phyloP scores from a whole-genome alignment of 2,113 vertebrate genomes.

The Felis chaus region DNA sequence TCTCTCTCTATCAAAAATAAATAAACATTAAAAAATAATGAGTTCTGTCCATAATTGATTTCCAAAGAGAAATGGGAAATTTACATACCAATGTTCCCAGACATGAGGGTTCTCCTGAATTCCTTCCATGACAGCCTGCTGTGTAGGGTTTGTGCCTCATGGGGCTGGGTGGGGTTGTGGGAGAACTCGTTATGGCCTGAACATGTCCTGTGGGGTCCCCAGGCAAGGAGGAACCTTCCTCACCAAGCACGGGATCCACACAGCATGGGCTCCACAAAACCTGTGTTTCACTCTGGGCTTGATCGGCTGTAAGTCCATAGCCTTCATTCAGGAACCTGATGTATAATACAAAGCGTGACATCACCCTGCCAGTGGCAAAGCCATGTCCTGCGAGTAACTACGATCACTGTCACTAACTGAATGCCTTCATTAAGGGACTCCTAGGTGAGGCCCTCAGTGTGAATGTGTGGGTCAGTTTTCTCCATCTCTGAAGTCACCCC shows the following conservation, averaged over 20 bases:
- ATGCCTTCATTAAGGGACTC: background rate
- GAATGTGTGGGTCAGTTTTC: background rate
- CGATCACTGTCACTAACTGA: accelerated
- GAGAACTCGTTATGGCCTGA: background rate
- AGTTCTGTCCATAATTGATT: background rate
- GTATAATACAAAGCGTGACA: background rate
- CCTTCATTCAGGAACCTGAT: background rate
- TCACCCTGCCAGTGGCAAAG: background rate
- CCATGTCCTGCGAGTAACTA: background rate
- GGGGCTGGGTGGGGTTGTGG: no score
- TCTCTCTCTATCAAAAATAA: no score
- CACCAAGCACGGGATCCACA: background rate
- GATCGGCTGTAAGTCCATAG: background rate
- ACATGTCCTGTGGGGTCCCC: accelerated
- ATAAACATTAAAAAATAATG: no score
- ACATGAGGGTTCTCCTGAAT: background rate
- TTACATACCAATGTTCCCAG: accelerated
- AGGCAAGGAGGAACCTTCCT: background rate
- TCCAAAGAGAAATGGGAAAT: no score
- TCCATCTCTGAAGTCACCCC: background rate
- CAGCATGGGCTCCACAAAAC: background rate
- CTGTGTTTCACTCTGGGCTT: background rate
- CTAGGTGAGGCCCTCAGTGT: background rate
- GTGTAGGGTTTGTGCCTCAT: no score
- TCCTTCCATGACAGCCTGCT: background rate